A percentile compares a stretch with the other conserved stretches of the same genome.
Conservation (phyloP, 2,888 invertebrate species). For the Rosalia funebris region DNA sequence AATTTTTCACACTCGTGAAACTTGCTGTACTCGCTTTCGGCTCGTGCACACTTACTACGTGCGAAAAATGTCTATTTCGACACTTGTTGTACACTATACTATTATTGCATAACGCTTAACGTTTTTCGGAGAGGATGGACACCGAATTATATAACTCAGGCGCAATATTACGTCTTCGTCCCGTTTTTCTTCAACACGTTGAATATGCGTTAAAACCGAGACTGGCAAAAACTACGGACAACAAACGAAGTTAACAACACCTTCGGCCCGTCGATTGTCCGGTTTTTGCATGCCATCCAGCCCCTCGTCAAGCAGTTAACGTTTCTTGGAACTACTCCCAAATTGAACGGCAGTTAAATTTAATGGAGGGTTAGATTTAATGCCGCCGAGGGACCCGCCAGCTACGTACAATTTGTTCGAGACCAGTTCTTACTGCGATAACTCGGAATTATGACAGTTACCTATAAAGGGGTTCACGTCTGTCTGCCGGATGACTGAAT, state of each 20-base stretch:
- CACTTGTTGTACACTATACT: too few relatives aligned
- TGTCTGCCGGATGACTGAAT: conserved; percentile 3
- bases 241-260: background rate
- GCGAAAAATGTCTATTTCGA: too few relatives aligned
- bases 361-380: conserved; percentile 19
- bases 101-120: too few relatives aligned
- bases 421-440: conserved; percentile 20
- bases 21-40: too few relatives aligned
- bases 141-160: too few relatives aligned
- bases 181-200: too few relatives aligned
- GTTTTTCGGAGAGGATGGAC: too few relatives aligned
- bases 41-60: too few relatives aligned
- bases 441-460: conserved; percentile 22
- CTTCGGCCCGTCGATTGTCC: background rate
- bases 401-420: conserved; percentile 17
- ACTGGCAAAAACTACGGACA: background rate
- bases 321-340: background rate
- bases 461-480: conserved; percentile 7
- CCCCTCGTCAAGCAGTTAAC: background rate
- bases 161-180: too few relatives aligned
- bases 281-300: background rate
- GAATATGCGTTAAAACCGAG: too few relatives aligned
- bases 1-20: too few relatives aligned
- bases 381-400: conserved; percentile 1
- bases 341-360: conserved; percentile 21